A percentile compares a stretch with the other conserved stretches of the same genome.
These are phyloP conservation scores for Cephonodes hylas DNA, from an alignment of 2,888 invertebrate species.

Conservation along the genomic window DNA sequence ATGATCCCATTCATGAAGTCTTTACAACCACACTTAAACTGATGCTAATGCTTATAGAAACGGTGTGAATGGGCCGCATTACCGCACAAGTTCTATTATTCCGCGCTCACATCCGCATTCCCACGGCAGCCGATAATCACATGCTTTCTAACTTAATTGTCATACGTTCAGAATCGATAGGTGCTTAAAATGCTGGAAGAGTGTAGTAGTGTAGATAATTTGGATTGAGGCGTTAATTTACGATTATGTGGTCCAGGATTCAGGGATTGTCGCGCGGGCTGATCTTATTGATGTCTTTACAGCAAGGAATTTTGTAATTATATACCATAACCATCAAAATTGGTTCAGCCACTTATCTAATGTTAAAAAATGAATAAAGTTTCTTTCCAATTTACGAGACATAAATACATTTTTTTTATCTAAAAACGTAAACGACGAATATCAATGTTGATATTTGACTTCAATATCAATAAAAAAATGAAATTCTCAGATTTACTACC, in stretches of 20 bases:
- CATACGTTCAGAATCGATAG: conserved; percentile 26
- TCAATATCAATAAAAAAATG: not conserved
- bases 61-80: conserved; percentile 7
- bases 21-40: not conserved
- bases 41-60: conserved; percentile 15
- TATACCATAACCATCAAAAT: too few species aligned
- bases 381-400: too few species aligned
- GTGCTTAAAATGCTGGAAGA: conserved; percentile 40
- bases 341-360: too few species aligned
- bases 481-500: not conserved
- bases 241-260: too few species aligned
- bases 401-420: too few species aligned
- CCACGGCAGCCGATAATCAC: conserved; percentile 25
- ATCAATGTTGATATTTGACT: too few species aligned
- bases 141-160: conserved; percentile 36
- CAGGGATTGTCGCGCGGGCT: too few species aligned
- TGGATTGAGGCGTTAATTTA: too few species aligned
- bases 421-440: too few species aligned
- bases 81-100: conserved; percentile 12
- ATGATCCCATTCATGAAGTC: not conserved
- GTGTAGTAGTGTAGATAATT: conserved; percentile 16
- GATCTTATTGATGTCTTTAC: too few species aligned
- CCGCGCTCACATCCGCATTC: conserved; percentile 5
- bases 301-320: too few species aligned
- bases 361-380: too few species aligned